phyloP scores from a whole-genome alignment of 2,113 vertebrate genomes.

The Herpailurus yagouaroundi region DNA sequence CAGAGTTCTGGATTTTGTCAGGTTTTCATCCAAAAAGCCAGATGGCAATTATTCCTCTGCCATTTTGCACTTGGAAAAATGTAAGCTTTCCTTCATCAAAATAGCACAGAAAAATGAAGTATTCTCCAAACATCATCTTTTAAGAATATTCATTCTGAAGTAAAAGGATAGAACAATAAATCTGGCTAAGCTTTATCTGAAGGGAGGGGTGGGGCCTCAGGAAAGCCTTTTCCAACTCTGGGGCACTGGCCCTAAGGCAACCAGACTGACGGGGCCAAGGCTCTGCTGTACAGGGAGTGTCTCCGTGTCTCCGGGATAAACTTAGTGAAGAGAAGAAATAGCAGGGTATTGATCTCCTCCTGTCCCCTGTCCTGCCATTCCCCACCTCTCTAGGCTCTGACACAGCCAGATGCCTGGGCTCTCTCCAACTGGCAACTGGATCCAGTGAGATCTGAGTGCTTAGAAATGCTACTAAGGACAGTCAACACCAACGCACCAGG shows the following conservation, averaged over 20 bases:
- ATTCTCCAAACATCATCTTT: background rate
- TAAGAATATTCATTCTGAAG: background rate
- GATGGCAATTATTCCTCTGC: background rate
- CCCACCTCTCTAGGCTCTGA: background rate
- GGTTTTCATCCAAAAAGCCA: slow-evolving; percentile 17
- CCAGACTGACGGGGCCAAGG: background rate
- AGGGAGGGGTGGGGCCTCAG: background rate
- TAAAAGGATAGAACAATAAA: background rate
- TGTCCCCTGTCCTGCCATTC: background rate
- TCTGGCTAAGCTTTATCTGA: background rate
- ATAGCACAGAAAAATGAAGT: background rate
- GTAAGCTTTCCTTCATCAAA: background rate
- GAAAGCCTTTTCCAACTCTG: background rate
- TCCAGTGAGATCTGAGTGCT: background rate
- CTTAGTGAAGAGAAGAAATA: background rate
- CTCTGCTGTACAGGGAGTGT: fast-evolving
- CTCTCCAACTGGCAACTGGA: background rate
- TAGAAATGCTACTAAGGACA: background rate
- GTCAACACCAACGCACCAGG: background rate
- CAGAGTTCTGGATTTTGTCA: background rate
- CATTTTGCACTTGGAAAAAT: background rate
- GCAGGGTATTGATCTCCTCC: background rate
- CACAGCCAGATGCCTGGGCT: background rate
- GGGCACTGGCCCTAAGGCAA: background rate
- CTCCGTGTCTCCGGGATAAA: background rate